Conservation (phyloP, 2,113 vertebrate species). For the Cygnus atratus region DNA sequence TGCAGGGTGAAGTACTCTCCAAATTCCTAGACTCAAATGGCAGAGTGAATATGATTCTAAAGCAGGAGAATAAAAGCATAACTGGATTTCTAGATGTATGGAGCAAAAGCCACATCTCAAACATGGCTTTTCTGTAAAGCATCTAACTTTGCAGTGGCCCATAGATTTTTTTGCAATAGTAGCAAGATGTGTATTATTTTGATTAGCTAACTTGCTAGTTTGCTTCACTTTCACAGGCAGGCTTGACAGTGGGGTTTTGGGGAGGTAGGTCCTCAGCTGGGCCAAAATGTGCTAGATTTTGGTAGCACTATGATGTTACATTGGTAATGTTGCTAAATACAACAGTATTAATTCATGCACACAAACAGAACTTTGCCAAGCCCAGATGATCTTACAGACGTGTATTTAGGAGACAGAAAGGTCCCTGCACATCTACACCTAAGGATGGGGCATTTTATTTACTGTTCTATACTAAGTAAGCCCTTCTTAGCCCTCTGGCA, state of each 20-base stretch:
- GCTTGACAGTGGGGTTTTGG: background rate
- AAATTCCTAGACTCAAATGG: background rate
- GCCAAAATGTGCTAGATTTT: background rate
- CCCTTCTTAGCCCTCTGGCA: conserved; percentile 16
- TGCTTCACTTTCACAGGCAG: background rate
- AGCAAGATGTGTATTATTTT: background rate
- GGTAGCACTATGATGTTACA: background rate
- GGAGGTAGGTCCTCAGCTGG: background rate
- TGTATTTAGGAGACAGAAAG: background rate
- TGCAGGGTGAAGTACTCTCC: background rate
- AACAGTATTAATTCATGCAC: background rate
- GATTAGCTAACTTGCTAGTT: background rate
- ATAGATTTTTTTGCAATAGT: background rate
- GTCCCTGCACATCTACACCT: background rate
- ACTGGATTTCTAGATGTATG: background rate
- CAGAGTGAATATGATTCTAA: background rate
- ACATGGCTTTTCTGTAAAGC: background rate
- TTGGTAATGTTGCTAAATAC: background rate
- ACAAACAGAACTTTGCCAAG: background rate
- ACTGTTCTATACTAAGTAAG: background rate
- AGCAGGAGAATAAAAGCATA: background rate
- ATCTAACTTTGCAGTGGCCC: background rate
- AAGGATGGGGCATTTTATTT: conserved; percentile 13
- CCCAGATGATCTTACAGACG: background rate
- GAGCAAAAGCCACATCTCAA: background rate